Conservation (phyloP, 2,797 vertebrate species). For the Periophthalmus magnuspinnatus region DNA sequence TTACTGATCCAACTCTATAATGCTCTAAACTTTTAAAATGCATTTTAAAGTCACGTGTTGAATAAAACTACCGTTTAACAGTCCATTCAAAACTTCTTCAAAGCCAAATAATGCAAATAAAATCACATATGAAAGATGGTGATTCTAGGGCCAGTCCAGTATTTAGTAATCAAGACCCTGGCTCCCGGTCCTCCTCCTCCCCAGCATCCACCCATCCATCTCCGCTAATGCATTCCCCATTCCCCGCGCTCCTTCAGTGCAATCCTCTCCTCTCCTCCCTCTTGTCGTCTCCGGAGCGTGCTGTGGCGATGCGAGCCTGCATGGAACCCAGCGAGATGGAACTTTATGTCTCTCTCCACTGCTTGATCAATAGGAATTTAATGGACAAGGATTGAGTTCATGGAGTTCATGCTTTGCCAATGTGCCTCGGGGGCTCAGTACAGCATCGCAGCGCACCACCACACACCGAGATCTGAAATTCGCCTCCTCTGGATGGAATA, state of each 20-base stretch:
- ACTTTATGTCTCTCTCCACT: slow-evolving; percentile 70
- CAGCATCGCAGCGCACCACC: slow-evolving; percentile 25
- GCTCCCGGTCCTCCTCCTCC: slow-evolving; percentile 47
- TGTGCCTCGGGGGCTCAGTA: slow-evolving; percentile 67
- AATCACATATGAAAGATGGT: background rate
- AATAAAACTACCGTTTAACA: background rate
- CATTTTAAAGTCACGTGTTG: background rate
- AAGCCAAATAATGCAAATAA: background rate
- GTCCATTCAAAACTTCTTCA: background rate
- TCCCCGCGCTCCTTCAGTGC: slow-evolving; percentile 43
- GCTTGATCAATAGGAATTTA: slow-evolving; percentile 83
- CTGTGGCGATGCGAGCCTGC: slow-evolving; percentile 44
- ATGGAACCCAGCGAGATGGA: slow-evolving; percentile 69
- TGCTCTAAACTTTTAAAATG: background rate
- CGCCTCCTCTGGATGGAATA: slow-evolving; percentile 24
- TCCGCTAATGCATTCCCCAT: slow-evolving; percentile 55
- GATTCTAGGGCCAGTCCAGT: slow-evolving; percentile 17
- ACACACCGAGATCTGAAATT: slow-evolving; percentile 29
- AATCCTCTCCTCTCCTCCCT: slow-evolving; percentile 28
- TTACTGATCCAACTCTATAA: no score
- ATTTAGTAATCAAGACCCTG: slow-evolving; percentile 57
- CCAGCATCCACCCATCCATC: slow-evolving; percentile 48
- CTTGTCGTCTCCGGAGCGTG: slow-evolving; percentile 12
- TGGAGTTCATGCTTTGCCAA: slow-evolving; percentile 76
- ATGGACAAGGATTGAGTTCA: slow-evolving; percentile 80